phyloP scores from a whole-genome alignment of 23 tunicate genomes.

The Phallusia fumigata region DNA sequence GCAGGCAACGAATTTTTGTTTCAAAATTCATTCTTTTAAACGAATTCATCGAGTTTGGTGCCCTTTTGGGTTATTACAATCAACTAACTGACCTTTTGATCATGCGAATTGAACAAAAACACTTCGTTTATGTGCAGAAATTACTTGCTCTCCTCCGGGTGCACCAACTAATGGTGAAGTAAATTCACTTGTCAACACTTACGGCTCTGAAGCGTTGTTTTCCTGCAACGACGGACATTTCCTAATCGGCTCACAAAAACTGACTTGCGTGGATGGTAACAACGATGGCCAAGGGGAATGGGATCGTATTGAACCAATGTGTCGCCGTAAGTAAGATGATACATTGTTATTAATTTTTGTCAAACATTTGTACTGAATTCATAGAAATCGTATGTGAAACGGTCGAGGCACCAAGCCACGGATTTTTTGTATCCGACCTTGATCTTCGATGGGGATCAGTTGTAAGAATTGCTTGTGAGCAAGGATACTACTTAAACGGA shows the following conservation, averaged over 20 bases:
- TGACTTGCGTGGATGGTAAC: conserved; percentile 33
- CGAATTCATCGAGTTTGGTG: too few relatives aligned
- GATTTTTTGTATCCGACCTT: not conserved
- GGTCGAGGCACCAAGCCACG: not conserved
- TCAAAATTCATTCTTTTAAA: too few relatives aligned
- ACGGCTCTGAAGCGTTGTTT: conserved; percentile 8
- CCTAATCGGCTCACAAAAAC: conserved; percentile 2
- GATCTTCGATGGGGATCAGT: not conserved
- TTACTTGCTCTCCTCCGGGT: not conserved
- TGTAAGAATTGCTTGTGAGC: conserved; percentile 4
- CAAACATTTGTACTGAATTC: not conserved
- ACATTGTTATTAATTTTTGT: not conserved
- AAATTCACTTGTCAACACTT: not conserved
- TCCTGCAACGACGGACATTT: conserved; percentile 44
- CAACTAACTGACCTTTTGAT: too few relatives aligned
- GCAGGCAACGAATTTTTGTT: too few relatives aligned
- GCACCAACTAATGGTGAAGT: not conserved
- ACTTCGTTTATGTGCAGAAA: not conserved
- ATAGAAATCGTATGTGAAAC: not conserved
- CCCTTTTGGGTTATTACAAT: too few relatives aligned
- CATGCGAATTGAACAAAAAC: too few relatives aligned
- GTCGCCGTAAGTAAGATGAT: conserved; percentile 17
- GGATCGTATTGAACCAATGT: conserved; percentile 18
- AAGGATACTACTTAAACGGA: conserved; percentile 20
- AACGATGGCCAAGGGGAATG: conserved; percentile 61